Conservation (phyloP, 2,888 invertebrate species). For the Iphiclides podalirius region DNA sequence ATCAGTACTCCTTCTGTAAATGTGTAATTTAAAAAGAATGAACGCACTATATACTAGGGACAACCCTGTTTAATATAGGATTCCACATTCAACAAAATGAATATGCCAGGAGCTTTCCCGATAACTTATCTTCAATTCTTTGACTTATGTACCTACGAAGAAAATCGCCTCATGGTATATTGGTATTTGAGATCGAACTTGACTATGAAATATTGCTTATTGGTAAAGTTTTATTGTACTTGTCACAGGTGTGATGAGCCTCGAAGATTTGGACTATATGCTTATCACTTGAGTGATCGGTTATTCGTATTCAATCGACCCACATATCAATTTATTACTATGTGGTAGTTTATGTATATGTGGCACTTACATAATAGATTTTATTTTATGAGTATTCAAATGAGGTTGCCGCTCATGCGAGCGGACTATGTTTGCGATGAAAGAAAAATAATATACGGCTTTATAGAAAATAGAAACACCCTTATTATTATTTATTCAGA, state of each 20-base stretch:
- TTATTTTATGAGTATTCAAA: slow-evolving; percentile 26
- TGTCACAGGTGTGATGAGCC: slow-evolving; percentile 68
- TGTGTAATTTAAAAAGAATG: too few relatives aligned
- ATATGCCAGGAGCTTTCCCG: slow-evolving; percentile 54
- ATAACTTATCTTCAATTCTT: slow-evolving; percentile 66
- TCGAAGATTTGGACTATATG: slow-evolving; percentile 48
- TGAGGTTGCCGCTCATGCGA: slow-evolving; percentile 20
- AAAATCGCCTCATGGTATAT: slow-evolving; percentile 72
- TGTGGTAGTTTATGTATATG: slow-evolving; percentile 22
- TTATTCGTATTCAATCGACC: slow-evolving; percentile 23
- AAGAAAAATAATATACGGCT: slow-evolving; percentile 21
- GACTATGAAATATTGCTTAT: slow-evolving; percentile 76
- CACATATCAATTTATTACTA: slow-evolving; percentile 21
- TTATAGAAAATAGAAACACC: slow-evolving; percentile 18
- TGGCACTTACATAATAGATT: slow-evolving; percentile 24
- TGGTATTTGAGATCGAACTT: slow-evolving; percentile 72
- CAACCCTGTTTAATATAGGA: slow-evolving; percentile 39
- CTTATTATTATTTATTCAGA: slow-evolving; percentile 18
- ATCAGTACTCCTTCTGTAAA: too few relatives aligned
- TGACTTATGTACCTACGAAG: slow-evolving; percentile 61
- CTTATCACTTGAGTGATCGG: slow-evolving; percentile 30
- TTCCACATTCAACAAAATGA: slow-evolving; percentile 52
- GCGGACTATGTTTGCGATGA: slow-evolving; percentile 20
- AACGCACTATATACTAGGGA: too few relatives aligned
- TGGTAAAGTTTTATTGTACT: slow-evolving; percentile 77